phyloP scores from a whole-genome alignment of 2,797 vertebrate species.

The Dipus sagitta region DNA sequence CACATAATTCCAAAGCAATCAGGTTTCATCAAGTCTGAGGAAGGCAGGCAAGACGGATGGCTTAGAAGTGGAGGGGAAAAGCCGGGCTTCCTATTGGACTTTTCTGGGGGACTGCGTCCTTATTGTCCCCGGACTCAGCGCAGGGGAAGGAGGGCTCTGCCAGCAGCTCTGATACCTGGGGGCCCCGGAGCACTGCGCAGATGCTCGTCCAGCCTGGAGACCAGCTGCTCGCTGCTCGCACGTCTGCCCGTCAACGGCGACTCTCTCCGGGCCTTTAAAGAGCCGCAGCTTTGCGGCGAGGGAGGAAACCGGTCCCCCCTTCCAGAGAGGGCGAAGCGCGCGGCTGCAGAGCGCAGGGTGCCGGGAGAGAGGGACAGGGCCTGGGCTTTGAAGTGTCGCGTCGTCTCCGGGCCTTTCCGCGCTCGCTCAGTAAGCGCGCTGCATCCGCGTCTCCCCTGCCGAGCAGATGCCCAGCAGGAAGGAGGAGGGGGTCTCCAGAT shows the following conservation, averaged over 20 bases:
- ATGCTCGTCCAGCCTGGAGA: not conserved
- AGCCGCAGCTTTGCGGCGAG: conserved; percentile 35
- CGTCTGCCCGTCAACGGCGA: not conserved
- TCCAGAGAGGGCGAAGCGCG: conserved; percentile 37
- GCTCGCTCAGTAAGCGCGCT: conserved; percentile 9
- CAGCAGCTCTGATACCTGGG: not conserved
- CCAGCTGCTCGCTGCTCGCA: not conserved
- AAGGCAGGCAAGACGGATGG: not conserved
- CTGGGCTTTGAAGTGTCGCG: conserved; percentile 54
- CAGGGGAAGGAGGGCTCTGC: not conserved
- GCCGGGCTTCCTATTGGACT: not conserved
- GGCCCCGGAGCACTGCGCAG: not conserved
- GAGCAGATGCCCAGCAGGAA: conserved; percentile 50
- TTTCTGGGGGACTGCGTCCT: not conserved
- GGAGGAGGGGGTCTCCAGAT: conserved; percentile 33
- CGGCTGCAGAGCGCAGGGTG: not conserved
- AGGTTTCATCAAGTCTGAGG: not conserved
- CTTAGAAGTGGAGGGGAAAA: conserved; percentile 19
- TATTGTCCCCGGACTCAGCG: not conserved
- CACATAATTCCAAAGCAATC: not conserved
- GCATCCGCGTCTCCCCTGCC: conserved; percentile 13
- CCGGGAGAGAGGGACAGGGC: conserved; percentile 3
- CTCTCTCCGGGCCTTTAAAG: conserved; percentile 50
- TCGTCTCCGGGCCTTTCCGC: conserved; percentile 24
- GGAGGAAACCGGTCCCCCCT: conserved; percentile 17